Evolutionary conservation across 1,140 invertebrate species (phyloP), one percentile per base, ranked within the genome.

Genomic region (Zeugodacus cucurbitae): DNA sequence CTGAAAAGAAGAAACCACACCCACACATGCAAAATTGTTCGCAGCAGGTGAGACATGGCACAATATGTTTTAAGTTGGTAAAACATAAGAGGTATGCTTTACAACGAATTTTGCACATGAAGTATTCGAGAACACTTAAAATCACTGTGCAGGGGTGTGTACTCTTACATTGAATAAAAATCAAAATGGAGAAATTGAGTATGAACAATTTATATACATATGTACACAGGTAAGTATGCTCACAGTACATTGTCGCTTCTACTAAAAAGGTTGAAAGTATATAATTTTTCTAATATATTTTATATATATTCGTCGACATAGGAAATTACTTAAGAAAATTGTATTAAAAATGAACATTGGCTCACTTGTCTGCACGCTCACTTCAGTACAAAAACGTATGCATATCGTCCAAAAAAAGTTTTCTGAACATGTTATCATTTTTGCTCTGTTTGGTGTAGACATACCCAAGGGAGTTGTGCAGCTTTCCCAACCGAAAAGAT

Each of bases 271-370:
- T 62, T 62, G n/a, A 62, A 22, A 8, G n/a, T n/a, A 11, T 62
- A 6, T n/a, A 20, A 54, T 54, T 54, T 2, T 62, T 22, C 7
- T 26, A 22, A 20, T 14, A 74, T 22, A 74, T 74, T 74, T 74
- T 41, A 37, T 41, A 82, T 5, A 41, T 26, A 48, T 82, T 82
- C n/a, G 41, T 82, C 41, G 74, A 82, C 74, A 82, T 14, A 48
- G n/a, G 11, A 54, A 54, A 82, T 54, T 41, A 82, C 74, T 54
- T 82, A 54, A 48, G 74, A 82, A 48, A 82, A 54, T 48, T 82
- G 74, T 82, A 82, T 82, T 82, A 29, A 82, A 82, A 82, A 37
- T 74, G 20, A 14, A 74, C 34, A 32, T 41, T 17, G 26, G n/a
- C 44, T 14, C 22, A 48, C 41, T 34, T n/a, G 22, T 32, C 26